These are phyloP conservation scores for Salvelinus namaycush DNA, from an alignment of 2,113 vertebrate genomes.

Conservation along the genomic window DNA sequence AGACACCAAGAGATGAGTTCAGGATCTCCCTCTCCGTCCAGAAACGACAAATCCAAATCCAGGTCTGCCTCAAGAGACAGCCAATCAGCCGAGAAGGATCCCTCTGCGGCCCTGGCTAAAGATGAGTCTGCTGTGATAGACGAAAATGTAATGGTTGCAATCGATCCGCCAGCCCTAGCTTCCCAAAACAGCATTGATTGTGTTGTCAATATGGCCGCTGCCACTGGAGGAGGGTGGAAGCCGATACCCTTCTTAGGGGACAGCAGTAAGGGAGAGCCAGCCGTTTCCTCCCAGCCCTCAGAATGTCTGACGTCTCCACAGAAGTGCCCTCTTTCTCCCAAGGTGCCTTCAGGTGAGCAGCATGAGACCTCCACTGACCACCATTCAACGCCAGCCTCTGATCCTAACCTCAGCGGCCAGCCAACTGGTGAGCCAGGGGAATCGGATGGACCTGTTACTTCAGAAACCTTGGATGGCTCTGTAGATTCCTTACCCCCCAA, in stretches of 20 bases:
- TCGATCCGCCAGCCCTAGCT: background rate
- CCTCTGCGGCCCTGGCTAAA: background rate
- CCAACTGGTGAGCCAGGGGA: background rate
- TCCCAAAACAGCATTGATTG: background rate
- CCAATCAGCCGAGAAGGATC: background rate
- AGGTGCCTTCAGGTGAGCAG: conserved; percentile 23
- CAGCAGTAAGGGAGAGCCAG: background rate
- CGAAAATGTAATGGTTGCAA: background rate
- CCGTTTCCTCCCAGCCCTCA: background rate
- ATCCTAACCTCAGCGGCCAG: background rate
- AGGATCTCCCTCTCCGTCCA: conserved; percentile 18
- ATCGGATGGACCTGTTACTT: background rate
- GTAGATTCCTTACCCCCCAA: too few relatives aligned
- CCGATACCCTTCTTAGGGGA: conserved; percentile 47
- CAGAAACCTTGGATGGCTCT: background rate
- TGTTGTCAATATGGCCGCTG: background rate
- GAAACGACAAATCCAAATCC: conserved; percentile 26
- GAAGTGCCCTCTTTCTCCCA: conserved; percentile 24
- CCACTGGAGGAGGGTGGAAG: conserved; percentile 36
- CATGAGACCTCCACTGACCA: background rate
- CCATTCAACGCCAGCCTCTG: too few relatives aligned
- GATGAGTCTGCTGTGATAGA: background rate
- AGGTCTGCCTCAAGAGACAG: conserved; percentile 12
- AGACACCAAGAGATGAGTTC: background rate
- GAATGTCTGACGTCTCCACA: conserved; percentile 12